Evolutionary conservation across 92 coral and sea anemone genomes (phyloP), one percentile per base, ranked within the genome.

Genomic region (Ricordea florida): DNA sequence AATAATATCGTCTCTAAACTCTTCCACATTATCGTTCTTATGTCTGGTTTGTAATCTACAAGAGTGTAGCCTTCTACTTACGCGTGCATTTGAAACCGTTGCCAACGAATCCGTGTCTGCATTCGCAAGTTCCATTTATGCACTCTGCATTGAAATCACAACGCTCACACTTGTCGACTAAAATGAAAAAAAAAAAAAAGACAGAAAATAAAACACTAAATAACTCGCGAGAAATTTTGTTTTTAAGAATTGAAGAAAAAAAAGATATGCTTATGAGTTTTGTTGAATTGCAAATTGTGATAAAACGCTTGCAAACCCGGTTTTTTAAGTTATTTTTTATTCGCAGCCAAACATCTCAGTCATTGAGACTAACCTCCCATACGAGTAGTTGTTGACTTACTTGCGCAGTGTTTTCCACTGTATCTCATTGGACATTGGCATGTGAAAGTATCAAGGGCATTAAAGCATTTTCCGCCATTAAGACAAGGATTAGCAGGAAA

Each of bases 11-110:
- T n/a, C n/a, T n/a, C n/a, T n/a, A n/a, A n/a, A n/a, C n/a, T n/a
- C n/a, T n/a, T n/a, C n/a, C n/a, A n/a, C n/a, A n/a, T n/a, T n/a
- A n/a, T n/a, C n/a, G n/a, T n/a, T n/a, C n/a, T n/a, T n/a, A n/a
- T n/a, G n/a, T n/a, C n/a, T n/a, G n/a, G 31, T 0, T 55, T 25
- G 14, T 10, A 29, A 55, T 26, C 3, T n/a, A 16, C 3, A 9
- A 24, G 31, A 14, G 5, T 30, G 8, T 14, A 51, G 2, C 59
- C 22, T 26, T 52, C 8, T 45, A 44, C 94, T 75, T 42, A 94
- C 98, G 83, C 31, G 79, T 67, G 48, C 98, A 94, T 4, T 71
- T 90, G 57, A 94, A 94, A 0, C 98, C 98, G 44, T 94, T 93
- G 9, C 98, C 98, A 60, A 89, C 83, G 60, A 79, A 94, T 10